These are phyloP conservation scores for Germaria angustata DNA, from an alignment of 2,888 invertebrate species.

Conservation along the genomic window DNA sequence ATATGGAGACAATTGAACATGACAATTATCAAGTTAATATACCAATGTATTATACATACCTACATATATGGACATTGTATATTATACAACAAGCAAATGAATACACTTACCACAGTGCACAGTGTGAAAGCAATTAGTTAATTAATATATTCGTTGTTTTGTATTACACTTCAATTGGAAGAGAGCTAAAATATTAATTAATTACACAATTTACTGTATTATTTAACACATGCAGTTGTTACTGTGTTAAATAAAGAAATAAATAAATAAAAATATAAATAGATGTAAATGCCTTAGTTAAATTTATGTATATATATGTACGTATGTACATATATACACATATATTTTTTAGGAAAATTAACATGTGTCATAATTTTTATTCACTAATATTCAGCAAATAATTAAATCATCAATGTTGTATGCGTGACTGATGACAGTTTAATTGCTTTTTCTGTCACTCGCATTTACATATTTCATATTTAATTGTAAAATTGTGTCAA, in stretches of 20 bases:
- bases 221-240: neutral
- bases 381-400: too few relatives aligned
- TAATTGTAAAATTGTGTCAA: too few relatives aligned
- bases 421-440: too few relatives aligned
- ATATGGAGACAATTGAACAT: slow-evolving; percentile 56
- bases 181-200: neutral
- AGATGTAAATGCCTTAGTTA: neutral
- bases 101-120: slow-evolving; percentile 15
- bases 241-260: neutral
- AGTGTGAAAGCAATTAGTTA: slow-evolving; percentile 60
- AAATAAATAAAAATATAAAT: neutral
- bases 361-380: too few relatives aligned
- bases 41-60: slow-evolving; percentile 10
- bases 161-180: neutral
- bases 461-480: too few relatives aligned
- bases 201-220: slow-evolving; percentile 8
- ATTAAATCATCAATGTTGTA: too few relatives aligned
- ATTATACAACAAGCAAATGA: slow-evolving; percentile 1
- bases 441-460: too few relatives aligned
- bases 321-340: too few relatives aligned
- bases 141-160: slow-evolving; percentile 27
- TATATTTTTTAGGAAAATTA: too few relatives aligned
- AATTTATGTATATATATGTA: too few relatives aligned
- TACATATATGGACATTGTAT: neutral
- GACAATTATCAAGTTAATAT: slow-evolving; percentile 57